Evolutionary conservation across 2,888 invertebrate genomes (phyloP), one percentile per base, ranked within the genome.

Genomic region (Zaprionus lineosus): DNA sequence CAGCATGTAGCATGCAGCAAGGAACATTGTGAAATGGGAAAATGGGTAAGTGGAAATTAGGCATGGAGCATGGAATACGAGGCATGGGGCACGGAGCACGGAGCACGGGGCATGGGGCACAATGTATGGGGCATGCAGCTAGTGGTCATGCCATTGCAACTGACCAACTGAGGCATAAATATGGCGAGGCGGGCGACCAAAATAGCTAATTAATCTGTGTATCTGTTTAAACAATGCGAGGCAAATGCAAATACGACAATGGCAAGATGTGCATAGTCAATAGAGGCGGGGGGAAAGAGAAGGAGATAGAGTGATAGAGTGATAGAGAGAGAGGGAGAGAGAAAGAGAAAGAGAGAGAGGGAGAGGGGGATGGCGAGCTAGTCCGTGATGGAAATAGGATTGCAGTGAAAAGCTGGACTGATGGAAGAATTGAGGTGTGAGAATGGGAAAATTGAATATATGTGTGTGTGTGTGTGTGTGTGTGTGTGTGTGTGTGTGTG

Each of bases 121-220:
- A 34, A 21, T 48, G 33, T 33, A 19, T 33, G 21, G 16, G 46
- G 46, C 56, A 56, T 31, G 8, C 2, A 8, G 6, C 2, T n/a
- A n/a, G 3, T 28, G 0, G 1, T 9, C 28, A 18, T 40, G 34
- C 29, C n/a, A 16, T 29, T 50, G 33, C 15, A 36, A 18, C 47
- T 48, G 48, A 37, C 39, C 50, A 62, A 43, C 21, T 62, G 70
- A 55, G 41, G 50, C 53, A 36, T 46, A 29, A 53, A 57, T 53
- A 37, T 29, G 3, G 19, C 40, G 46, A 53, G 28, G 21, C 21
- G 12, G 29, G 34, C 61, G 51, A 62, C 70, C 57, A 77, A 69
- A 70, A 59, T 71, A 67, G 81, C 74, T 74, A 76, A 76, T 81
- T 81, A 74, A 76, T 63, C 48, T 55, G 43, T 52, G 53, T 66